Percentiles rank a stretch among this genome's conserved stretches.
Evolutionary conservation across 2,888 invertebrate genomes (phyloP).

Genomic region (Cataglyphis rosenhaueri): DNA sequence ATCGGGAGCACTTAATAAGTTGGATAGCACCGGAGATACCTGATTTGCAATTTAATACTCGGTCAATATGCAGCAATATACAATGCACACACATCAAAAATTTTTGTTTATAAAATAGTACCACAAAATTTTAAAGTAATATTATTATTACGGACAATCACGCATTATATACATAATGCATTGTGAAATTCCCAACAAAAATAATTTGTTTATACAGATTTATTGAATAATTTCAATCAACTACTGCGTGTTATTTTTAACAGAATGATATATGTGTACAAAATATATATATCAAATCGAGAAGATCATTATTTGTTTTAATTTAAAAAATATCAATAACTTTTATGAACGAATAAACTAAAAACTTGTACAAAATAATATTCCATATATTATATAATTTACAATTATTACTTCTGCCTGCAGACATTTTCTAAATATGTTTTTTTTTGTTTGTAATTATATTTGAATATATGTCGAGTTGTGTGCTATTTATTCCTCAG

Average conservation of each 20-base stretch:
- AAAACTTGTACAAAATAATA: neutral
- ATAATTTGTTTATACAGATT: neutral
- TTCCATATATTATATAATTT: neutral
- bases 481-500: constrained; percentile 6
- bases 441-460: neutral
- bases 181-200: neutral
- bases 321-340: neutral
- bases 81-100: constrained; percentile 13
- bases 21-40: constrained; percentile 43
- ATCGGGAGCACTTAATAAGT: constrained; percentile 62
- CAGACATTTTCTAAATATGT: neutral
- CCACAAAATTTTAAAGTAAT: constrained; percentile 9
- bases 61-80: constrained; percentile 5
- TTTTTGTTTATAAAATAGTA: constrained; percentile 26
- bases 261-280: neutral
- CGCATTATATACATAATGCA: neutral
- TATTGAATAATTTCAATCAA: constrained; percentile 10
- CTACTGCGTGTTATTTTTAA: constrained; percentile 5
- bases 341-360: neutral
- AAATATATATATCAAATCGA: neutral
- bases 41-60: constrained; percentile 47
- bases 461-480: neutral
- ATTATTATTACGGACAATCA: constrained; percentile 10
- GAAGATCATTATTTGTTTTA: constrained; percentile 16
- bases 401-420: neutral